Evolutionary conservation across 2,113 vertebrate genomes (phyloP).

Genomic region (Archocentrus centrarchus): DNA sequence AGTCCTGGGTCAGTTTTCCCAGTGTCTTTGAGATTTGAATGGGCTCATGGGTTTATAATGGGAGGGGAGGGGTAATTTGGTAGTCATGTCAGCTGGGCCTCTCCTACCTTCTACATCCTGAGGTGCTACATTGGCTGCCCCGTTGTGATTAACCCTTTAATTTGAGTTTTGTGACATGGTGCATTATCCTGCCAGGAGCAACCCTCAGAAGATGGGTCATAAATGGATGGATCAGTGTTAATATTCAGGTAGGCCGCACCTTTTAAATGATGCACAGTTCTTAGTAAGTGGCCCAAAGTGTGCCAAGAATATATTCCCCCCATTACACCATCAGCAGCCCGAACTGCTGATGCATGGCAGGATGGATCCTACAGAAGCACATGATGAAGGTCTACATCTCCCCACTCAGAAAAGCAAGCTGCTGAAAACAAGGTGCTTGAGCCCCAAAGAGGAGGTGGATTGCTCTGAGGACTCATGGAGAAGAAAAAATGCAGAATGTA

Average conservation of each 20-base stretch:
- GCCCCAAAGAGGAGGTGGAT: too few relatives aligned
- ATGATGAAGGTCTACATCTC: too few relatives aligned
- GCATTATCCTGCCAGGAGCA: too few relatives aligned
- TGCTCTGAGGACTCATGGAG: too few relatives aligned
- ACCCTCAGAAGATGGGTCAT: background rate
- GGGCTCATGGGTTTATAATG: background rate
- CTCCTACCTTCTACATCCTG: too few relatives aligned
- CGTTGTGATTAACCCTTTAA: too few relatives aligned
- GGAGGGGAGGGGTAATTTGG: background rate
- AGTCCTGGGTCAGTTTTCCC: too few relatives aligned
- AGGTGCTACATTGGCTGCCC: too few relatives aligned
- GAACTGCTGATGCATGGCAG: background rate
- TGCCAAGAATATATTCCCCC: background rate
- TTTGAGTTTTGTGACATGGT: too few relatives aligned
- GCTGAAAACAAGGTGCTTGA: too few relatives aligned
- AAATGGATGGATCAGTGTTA: background rate
- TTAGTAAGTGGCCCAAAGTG: background rate
- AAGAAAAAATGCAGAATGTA: too few relatives aligned
- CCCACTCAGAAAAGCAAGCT: too few relatives aligned
- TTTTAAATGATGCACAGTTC: background rate
- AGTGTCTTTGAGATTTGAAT: background rate
- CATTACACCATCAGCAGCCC: background rate
- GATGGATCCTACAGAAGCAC: background rate
- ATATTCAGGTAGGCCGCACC: background rate
- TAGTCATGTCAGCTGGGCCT: background rate